phyloP scores from a whole-genome alignment of 2,888 invertebrate genomes.

The Spilarctia lutea region DNA sequence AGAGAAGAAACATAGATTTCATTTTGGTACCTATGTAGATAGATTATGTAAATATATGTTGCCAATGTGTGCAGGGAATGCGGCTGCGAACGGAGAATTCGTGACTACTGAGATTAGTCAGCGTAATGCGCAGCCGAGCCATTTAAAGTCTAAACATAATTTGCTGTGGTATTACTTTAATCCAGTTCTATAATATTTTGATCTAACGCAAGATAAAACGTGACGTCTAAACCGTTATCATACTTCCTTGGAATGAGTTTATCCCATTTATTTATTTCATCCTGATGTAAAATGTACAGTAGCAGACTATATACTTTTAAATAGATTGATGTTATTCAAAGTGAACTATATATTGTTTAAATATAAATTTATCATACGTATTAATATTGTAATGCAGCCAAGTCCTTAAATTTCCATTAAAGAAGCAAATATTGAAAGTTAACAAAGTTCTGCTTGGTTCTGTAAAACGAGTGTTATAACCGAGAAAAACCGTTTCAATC shows the following conservation, averaged over 20 bases:
- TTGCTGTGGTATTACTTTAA: conserved; percentile 36
- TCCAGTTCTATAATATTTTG: conserved; percentile 13
- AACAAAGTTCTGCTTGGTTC: neutral
- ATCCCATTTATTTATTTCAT: neutral
- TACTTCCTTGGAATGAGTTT: neutral
- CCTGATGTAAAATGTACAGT: neutral
- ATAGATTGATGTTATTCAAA: neutral
- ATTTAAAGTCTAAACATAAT: conserved; percentile 42
- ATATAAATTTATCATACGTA: neutral
- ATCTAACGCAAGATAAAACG: conserved; percentile 1
- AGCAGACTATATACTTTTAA: neutral
- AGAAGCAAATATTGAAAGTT: neutral
- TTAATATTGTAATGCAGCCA: neutral
- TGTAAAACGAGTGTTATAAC: neutral
- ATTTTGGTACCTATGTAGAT: conserved; percentile 27
- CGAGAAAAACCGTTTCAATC: neutral
- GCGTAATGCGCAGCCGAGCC: conserved; percentile 55
- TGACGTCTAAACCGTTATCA: conserved; percentile 3
- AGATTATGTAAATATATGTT: conserved; percentile 13
- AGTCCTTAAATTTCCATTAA: neutral
- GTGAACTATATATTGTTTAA: neutral
- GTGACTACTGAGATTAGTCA: conserved; percentile 61
- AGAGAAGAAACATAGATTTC: neutral
- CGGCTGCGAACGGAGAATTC: conserved; percentile 60
- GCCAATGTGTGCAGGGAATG: conserved; percentile 57